Evolutionary conservation across 2,797 vertebrate genomes (phyloP).

Genomic region (Luscinia megarhynchos): DNA sequence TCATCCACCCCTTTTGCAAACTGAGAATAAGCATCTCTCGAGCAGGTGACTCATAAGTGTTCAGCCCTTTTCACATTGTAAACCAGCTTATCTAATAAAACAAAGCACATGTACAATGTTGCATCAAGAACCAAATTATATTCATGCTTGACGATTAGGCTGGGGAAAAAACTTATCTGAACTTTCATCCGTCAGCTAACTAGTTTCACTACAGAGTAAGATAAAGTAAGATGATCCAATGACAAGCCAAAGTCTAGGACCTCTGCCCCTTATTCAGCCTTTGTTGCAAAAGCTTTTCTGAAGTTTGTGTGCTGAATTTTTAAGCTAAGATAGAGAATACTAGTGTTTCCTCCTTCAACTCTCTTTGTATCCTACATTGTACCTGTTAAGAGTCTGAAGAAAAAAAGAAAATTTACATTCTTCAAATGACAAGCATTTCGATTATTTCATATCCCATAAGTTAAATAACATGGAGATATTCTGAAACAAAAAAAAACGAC

Average conservation of each 20-base stretch:
- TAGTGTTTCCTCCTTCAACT: not conserved
- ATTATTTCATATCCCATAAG: not conserved
- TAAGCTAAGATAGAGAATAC: not conserved
- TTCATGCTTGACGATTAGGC: not conserved
- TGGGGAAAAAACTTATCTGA: not conserved
- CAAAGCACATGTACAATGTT: not conserved
- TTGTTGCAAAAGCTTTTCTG: not conserved
- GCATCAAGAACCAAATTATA: not conserved
- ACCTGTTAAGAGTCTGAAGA: not conserved
- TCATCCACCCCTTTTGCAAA: not conserved
- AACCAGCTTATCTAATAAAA: not conserved
- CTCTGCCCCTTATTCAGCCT: not conserved
- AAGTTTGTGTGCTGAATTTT: not conserved
- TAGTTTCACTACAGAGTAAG: not conserved
- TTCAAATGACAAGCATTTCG: not conserved
- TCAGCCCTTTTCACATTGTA: not conserved
- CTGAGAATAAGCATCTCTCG: not conserved
- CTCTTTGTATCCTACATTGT: not conserved
- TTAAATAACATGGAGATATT: not conserved
- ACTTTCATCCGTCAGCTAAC: not conserved
- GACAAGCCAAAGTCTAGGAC: not conserved
- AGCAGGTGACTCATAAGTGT: not conserved
- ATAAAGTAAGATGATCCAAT: not conserved
- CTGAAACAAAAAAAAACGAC: not conserved
- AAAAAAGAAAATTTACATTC: not conserved